These are phyloP conservation scores for Thelaira solivaga DNA, from an alignment of 2,888 invertebrate genomes.

Conservation along the genomic window DNA sequence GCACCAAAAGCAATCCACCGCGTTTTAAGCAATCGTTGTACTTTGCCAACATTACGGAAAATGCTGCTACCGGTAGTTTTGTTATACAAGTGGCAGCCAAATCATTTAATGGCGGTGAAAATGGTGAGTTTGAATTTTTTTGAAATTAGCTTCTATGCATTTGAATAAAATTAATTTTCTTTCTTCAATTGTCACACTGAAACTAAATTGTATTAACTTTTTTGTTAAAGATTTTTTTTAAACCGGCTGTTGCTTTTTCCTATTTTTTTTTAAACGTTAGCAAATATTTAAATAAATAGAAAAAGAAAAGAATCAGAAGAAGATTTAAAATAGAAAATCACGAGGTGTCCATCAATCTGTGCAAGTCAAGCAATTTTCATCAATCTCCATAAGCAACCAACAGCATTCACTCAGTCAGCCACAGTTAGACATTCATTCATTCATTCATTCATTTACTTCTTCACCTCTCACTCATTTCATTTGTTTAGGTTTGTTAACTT, in stretches of 20 bases:
- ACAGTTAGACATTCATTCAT: slow-evolving; percentile 4
- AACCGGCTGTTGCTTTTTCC: too few species aligned
- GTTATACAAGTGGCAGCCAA: slow-evolving; percentile 88
- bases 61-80: slow-evolving; percentile 85
- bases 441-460: not conserved
- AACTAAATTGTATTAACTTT: too few species aligned
- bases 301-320: not conserved
- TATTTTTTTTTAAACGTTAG: not conserved
- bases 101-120: slow-evolving; percentile 81
- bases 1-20: slow-evolving; percentile 88
- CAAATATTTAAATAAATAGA: not conserved
- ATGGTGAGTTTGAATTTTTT: slow-evolving; percentile 79
- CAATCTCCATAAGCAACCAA: slow-evolving; percentile 24
- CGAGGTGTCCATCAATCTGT: slow-evolving; percentile 59
- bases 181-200: too few species aligned
- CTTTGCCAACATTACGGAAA: slow-evolving; percentile 87
- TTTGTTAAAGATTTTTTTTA: too few species aligned
- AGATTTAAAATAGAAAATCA: slow-evolving; percentile 28
- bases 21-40: slow-evolving; percentile 87
- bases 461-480: not conserved
- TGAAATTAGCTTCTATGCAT: not conserved
- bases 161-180: too few species aligned
- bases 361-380: slow-evolving; percentile 41
- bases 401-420: not conserved
- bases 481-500: not conserved